phyloP scores from a whole-genome alignment of 2,888 invertebrate species.

The Epinotia demarniana region DNA sequence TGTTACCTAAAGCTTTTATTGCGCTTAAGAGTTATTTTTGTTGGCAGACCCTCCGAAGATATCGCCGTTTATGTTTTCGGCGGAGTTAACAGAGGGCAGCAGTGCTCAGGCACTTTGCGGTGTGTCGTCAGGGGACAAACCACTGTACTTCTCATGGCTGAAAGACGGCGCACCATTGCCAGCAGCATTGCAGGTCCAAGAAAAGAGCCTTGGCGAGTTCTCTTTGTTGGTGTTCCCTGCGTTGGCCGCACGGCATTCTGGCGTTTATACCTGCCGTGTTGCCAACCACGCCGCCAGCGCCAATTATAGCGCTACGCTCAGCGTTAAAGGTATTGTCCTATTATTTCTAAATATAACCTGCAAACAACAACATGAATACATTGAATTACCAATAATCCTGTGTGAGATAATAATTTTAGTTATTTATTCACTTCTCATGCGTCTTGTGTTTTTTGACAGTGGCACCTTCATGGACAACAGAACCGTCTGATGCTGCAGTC shows the following conservation, averaged over 20 bases:
- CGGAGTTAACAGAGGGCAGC: constrained; percentile 92
- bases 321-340: constrained; percentile 85
- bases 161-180: constrained; percentile 87
- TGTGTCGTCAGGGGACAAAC: constrained; percentile 89
- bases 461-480: constrained; percentile 88
- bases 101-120: constrained; percentile 92
- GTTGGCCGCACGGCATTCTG: constrained; percentile 87
- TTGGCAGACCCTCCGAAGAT: constrained; percentile 90
- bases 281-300: constrained; percentile 88
- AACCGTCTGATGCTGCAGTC: constrained; percentile 88
- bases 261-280: constrained; percentile 89
- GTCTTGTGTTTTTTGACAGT: constrained; percentile 75
- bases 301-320: constrained; percentile 87
- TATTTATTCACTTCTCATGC: no score
- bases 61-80: constrained; percentile 93
- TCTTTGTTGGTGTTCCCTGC: constrained; percentile 88
- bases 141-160: constrained; percentile 88
- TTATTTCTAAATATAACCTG: background rate
- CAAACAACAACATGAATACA: no score
- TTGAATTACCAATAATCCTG: no score
- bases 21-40: background rate
- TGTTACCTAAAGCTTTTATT: background rate
- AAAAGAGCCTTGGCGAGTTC: constrained; percentile 88
- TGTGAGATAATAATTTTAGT: no score
- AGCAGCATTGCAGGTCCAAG: constrained; percentile 86